phyloP scores from a whole-genome alignment of 2,113 vertebrate species.

The Leptobrachium leishanense region DNA sequence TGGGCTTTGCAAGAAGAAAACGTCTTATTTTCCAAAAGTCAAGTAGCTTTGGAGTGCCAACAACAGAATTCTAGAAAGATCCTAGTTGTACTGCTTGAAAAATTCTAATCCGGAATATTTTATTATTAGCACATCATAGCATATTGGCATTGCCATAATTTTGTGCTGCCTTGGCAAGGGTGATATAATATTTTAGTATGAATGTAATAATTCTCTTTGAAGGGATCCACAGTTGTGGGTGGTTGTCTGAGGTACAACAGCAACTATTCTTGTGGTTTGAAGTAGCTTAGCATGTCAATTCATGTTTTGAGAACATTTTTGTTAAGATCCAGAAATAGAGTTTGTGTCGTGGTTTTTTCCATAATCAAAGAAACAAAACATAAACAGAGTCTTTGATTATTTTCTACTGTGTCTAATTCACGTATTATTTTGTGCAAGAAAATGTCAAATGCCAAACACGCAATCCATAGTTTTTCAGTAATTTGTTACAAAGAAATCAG shows the following conservation, averaged over 20 bases:
- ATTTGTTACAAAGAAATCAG: neutral
- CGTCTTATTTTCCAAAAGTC: too few species aligned
- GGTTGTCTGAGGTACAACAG: neutral
- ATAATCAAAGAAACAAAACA: neutral
- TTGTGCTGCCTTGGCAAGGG: neutral
- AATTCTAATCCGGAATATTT: neutral
- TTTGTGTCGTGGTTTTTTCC: conserved; percentile 13
- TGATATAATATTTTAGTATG: neutral
- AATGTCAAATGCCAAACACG: neutral
- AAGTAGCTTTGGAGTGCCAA: too few species aligned
- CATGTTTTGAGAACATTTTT: conserved; percentile 26
- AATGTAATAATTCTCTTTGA: neutral
- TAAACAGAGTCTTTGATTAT: conserved; percentile 23
- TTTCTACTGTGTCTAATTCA: neutral
- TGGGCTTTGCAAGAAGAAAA: too few species aligned
- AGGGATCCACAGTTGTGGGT: conserved; percentile 9
- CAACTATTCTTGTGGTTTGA: conserved; percentile 13
- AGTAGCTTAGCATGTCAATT: conserved; percentile 6
- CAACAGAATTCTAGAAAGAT: too few species aligned
- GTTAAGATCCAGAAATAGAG: conserved; percentile 29
- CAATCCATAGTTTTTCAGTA: neutral
- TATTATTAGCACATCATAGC: neutral
- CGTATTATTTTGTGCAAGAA: neutral
- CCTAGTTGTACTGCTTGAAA: too few species aligned
- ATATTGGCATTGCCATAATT: neutral